Evolutionary conservation across 2,888 invertebrate species (phyloP).

Genomic region (Drosophila barbarae): DNA sequence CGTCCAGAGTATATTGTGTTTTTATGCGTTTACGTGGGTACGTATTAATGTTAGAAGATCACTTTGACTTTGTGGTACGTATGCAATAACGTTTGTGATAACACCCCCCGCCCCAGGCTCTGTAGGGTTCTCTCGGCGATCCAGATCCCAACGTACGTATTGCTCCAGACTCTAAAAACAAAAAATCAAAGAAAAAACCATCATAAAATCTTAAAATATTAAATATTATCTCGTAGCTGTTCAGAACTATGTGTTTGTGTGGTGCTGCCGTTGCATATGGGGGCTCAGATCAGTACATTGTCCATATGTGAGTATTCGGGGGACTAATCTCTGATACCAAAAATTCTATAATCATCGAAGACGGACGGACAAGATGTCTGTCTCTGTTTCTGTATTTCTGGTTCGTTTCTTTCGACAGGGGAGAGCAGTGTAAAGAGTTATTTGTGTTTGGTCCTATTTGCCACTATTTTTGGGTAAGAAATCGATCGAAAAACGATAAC

Average conservation of each 20-base stretch:
- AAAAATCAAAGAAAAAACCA: constrained; percentile 11
- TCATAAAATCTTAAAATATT: constrained; percentile 7
- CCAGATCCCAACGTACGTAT: constrained; percentile 43
- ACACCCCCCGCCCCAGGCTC: constrained; percentile 14
- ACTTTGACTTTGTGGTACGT: constrained; percentile 32
- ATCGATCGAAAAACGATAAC: constrained; percentile 26
- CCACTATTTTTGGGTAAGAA: constrained; percentile 42
- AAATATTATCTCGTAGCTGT: constrained; percentile 35
- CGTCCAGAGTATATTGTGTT: constrained; percentile 19
- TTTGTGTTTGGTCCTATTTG: constrained; percentile 43
- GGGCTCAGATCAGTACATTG: constrained; percentile 37
- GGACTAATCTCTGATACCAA: constrained; percentile 33
- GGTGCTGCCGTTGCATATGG: constrained; percentile 22
- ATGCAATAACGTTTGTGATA: constrained; percentile 34
- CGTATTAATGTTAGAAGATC: constrained; percentile 41
- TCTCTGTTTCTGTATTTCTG: constrained; percentile 37
- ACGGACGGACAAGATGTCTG: constrained; percentile 16
- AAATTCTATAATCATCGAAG: constrained; percentile 23
- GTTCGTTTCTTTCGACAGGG: constrained; percentile 65
- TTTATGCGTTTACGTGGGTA: constrained; percentile 34
- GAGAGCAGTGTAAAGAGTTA: constrained; percentile 42
- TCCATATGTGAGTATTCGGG: constrained; percentile 45
- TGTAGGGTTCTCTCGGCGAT: constrained; percentile 33
- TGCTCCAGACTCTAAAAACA: constrained; percentile 14
- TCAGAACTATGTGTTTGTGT: constrained; percentile 30